Percentiles rank a stretch among this genome's conserved stretches.
phyloP scores from a whole-genome alignment of 53 echinoderm and acorn worm species.

The Echinometra lucunter region DNA sequence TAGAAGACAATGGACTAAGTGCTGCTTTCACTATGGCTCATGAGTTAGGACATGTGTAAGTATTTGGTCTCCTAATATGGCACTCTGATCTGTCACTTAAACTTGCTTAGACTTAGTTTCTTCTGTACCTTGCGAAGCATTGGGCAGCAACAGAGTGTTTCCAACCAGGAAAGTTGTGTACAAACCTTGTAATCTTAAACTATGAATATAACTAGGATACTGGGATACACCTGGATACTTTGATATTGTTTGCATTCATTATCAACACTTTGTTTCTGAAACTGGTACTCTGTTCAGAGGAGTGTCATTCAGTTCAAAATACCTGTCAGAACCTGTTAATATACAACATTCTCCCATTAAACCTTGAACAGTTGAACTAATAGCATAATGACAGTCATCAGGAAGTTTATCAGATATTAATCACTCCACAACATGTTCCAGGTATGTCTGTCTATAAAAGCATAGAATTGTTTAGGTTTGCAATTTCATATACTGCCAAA shows the following conservation, averaged over 20 bases:
- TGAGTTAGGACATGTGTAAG: conserved; percentile 99
- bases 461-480: neutral
- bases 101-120: too few species aligned
- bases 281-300: too few species aligned
- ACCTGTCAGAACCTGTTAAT: neutral
- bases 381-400: neutral
- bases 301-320: neutral
- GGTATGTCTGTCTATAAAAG: neutral
- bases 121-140: too few species aligned
- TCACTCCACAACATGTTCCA: conserved; percentile 15
- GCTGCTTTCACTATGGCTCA: conserved; percentile 99
- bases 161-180: too few species aligned
- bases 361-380: neutral
- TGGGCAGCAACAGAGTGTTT: too few species aligned
- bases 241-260: too few species aligned
- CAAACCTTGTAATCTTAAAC: too few species aligned
- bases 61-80: neutral
- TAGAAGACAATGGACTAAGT: conserved; percentile 97
- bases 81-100: too few species aligned
- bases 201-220: too few species aligned
- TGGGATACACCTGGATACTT: too few species aligned
- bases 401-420: conserved; percentile 2
- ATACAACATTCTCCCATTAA: neutral
- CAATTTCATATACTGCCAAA: neutral
- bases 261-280: too few species aligned